Evolutionary conservation across 2,113 vertebrate species (phyloP), one percentile per base, ranked within the genome.

Genomic region (Dipodomys merriami): DNA sequence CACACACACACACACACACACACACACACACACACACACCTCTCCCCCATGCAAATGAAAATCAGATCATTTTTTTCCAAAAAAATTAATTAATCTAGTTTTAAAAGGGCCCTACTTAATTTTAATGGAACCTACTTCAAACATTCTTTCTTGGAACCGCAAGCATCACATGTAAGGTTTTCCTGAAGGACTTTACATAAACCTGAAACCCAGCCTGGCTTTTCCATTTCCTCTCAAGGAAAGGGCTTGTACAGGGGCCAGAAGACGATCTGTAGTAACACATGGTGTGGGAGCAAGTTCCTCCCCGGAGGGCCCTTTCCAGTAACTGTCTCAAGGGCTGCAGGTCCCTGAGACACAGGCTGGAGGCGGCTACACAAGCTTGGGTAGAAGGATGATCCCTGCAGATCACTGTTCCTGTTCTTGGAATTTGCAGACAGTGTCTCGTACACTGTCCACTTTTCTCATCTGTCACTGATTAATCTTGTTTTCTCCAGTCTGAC

Each of bases 151-250:
- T 80, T 88, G 39, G 65, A 69, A 89, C 83, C 93, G 85, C 91
- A 93, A 95, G 1, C 57, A 95, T 27, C 18, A 60, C 22, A 27
- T 19, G 3, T 15, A 72, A 86, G 12, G 83, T n/a, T 95, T 69
- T 93, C 71, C 22, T 72, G 29, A 7, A 74, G 35, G 92, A 93
- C 93, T 84, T 84, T 86, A 12, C 7, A 81, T 10, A 29, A 74
- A 27, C 64, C 16, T 81, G 73, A 96, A 95, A 91, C 9, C 7
- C 71, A 33, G 71, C 78, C 67, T 69, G n/a, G 4, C 13, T 91
- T 97, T 96, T 97, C 83, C 79, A 93, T 90, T 86, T 92, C 30
- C 46, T 64, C 77, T 44, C 30, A 83, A 85, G 94, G 62, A 87
- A 27, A 94, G 15, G 91, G 81, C 29, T 44, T 68, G 90, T 83